Conservation (phyloP, 2,113 vertebrate genomes). For the Triplophysa dalaica region DNA sequence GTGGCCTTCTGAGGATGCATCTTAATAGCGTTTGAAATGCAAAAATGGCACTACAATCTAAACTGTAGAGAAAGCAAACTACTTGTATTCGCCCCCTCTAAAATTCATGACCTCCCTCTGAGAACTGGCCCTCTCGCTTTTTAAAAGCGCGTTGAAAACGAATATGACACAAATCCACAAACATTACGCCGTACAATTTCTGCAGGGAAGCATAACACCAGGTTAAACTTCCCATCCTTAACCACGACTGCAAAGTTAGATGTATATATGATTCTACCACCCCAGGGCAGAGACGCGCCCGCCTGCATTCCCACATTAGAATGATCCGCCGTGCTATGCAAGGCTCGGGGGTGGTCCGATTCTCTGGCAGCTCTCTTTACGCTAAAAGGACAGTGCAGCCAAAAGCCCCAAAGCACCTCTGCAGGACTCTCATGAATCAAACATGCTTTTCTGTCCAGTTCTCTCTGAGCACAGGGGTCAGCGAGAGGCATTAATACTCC, state of each 20-base stretch:
- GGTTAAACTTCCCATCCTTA: conserved; percentile 33
- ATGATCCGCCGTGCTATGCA: neutral
- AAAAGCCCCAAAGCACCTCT: conserved; percentile 68
- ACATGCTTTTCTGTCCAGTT: conserved; percentile 70
- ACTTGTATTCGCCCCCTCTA: neutral
- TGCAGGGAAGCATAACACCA: conserved; percentile 19
- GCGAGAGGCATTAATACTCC: conserved; percentile 70
- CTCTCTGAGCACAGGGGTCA: conserved; percentile 74
- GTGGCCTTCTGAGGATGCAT: neutral
- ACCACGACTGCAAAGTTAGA: conserved; percentile 15
- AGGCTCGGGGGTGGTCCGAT: conserved; percentile 7
- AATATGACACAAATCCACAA: neutral
- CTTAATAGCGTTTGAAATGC: conserved; percentile 2
- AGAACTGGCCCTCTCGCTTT: neutral
- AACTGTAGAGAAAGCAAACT: neutral
- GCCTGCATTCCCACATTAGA: neutral
- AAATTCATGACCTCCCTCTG: conserved; percentile 12
- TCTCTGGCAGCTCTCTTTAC: neutral
- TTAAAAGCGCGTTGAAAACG: neutral
- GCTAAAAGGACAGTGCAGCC: conserved; percentile 73
- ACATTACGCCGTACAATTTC: conserved; percentile 21
- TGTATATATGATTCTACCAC: neutral
- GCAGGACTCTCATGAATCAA: conserved; percentile 78
- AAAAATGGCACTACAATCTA: neutral
- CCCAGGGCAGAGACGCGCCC: neutral